Evolutionary conservation across 2,113 vertebrate species (phyloP).

Genomic region (Delphinapterus leucas): DNA sequence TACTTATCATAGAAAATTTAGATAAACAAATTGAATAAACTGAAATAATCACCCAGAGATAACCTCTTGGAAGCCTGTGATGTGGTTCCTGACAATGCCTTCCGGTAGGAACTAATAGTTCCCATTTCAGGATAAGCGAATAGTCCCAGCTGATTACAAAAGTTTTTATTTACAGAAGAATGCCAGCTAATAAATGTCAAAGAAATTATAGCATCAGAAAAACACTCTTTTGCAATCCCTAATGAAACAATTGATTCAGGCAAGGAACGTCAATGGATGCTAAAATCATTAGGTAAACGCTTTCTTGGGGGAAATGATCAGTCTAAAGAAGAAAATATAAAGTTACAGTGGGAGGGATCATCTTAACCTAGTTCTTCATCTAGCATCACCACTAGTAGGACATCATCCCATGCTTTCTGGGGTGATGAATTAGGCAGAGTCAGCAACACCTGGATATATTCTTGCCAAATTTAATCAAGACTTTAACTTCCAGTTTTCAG

Average conservation of each 20-base stretch:
- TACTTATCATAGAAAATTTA: background rate
- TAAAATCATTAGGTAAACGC: background rate
- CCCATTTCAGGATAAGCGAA: background rate
- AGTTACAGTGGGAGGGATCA: background rate
- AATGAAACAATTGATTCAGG: background rate
- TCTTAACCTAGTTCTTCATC: background rate
- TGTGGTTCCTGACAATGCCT: background rate
- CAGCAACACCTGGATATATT: background rate
- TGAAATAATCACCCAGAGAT: background rate
- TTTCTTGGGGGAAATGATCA: background rate
- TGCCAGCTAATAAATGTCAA: background rate
- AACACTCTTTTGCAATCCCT: background rate
- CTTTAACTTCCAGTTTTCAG: background rate
- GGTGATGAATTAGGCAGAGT: background rate
- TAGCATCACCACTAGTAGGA: background rate
- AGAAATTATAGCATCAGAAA: background rate
- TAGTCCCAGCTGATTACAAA: background rate
- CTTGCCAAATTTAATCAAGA: background rate
- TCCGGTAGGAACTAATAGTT: background rate
- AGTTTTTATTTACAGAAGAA: background rate
- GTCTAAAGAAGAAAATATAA: background rate
- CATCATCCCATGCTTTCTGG: background rate
- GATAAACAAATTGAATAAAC: background rate
- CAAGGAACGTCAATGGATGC: background rate
- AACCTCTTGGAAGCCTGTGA: background rate